A percentile compares a stretch with the other conserved stretches of the same genome.
Conservation (phyloP, 1,140 invertebrate genomes). For the Bombus polaris region DNA sequence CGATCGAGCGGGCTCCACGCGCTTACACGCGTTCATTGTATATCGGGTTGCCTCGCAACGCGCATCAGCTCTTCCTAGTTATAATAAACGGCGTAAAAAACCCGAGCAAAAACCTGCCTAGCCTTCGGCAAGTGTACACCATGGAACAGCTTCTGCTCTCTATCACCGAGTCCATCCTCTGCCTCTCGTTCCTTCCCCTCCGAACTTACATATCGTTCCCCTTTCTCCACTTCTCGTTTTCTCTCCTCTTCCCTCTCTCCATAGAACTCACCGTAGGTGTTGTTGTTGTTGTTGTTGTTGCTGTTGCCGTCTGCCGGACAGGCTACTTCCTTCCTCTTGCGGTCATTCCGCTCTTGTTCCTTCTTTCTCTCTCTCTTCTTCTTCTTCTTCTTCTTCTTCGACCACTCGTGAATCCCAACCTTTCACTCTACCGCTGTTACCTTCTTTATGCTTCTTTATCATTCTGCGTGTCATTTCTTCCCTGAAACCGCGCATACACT, state of each 20-base stretch:
- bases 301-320: constrained; percentile 22
- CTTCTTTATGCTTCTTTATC: constrained; percentile 15
- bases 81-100: constrained; percentile 80
- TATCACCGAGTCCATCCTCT: constrained; percentile 41
- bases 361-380: not conserved
- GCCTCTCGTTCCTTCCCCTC: constrained; percentile 22
- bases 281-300: not conserved
- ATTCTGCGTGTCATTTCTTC: constrained; percentile 50
- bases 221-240: constrained; percentile 35
- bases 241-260: not conserved
- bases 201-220: constrained; percentile 29
- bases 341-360: constrained; percentile 47
- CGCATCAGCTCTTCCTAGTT: constrained; percentile 78
- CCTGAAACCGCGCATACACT: not conserved
- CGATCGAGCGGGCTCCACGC: not conserved
- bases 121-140: constrained; percentile 75
- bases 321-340: constrained; percentile 68
- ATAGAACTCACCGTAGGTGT: constrained; percentile 62
- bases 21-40: constrained; percentile 60
- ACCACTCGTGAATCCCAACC: not conserved
- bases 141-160: constrained; percentile 64
- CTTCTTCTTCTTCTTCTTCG: not conserved
- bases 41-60: not conserved
- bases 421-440: not conserved
- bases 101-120: constrained; percentile 78